A percentile compares a stretch with the other conserved stretches of the same genome.
phyloP scores from a whole-genome alignment of 2,113 vertebrate species.

The Ariopsis seemanni region DNA sequence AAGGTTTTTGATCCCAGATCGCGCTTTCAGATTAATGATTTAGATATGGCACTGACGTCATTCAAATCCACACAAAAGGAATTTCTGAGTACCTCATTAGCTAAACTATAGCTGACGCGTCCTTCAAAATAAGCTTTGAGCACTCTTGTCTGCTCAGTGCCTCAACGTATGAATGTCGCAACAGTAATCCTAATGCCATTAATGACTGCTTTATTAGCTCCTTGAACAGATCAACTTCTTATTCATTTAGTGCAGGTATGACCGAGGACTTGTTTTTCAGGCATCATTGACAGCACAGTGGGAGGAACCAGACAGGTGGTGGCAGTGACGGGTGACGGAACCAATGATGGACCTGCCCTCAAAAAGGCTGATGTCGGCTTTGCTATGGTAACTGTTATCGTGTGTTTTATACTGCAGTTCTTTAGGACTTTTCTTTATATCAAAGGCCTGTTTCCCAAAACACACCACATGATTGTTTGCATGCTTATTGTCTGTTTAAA shows the following conservation, averaged over 20 bases:
- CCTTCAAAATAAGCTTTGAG: neutral
- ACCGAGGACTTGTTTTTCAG: conserved; percentile 65
- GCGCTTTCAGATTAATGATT: too few species aligned
- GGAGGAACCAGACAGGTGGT: conserved; percentile 92
- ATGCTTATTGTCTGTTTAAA: conserved; percentile 33
- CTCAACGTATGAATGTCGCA: neutral
- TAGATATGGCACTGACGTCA: neutral
- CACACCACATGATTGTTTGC: neutral
- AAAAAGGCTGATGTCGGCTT: conserved; percentile 99
- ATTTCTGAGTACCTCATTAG: conserved; percentile 5
- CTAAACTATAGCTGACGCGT: neutral
- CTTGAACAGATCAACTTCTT: conserved; percentile 5
- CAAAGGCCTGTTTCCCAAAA: neutral
- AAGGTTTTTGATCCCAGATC: neutral
- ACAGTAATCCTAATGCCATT: neutral
- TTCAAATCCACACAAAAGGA: neutral
- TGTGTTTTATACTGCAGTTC: conserved; percentile 1
- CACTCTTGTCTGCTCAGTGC: neutral
- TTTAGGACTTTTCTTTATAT: neutral
- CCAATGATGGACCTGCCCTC: conserved; percentile 93
- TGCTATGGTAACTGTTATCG: conserved; percentile 83
- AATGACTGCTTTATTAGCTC: neutral
- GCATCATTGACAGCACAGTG: conserved; percentile 95
- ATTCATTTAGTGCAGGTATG: neutral
- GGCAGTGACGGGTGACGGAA: conserved; percentile 95